A percentile compares a stretch with the other conserved stretches of the same genome.
phyloP scores from a whole-genome alignment of 2,113 vertebrate species.

The Cathartes aura region DNA sequence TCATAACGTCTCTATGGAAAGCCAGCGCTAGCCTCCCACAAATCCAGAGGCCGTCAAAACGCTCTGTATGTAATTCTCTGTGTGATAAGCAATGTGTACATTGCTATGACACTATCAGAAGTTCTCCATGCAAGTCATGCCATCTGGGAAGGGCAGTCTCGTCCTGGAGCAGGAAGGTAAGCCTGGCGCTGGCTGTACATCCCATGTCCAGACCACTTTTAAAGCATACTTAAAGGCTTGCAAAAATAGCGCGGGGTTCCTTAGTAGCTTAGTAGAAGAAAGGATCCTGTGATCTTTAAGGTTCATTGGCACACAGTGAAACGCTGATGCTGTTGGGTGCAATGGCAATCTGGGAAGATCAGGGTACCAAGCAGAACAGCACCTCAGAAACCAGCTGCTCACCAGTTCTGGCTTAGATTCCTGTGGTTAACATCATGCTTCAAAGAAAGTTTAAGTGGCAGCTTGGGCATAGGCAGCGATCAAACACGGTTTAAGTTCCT shows the following conservation, averaged over 20 bases:
- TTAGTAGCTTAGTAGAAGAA: neutral
- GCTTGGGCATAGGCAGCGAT: neutral
- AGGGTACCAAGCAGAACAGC: neutral
- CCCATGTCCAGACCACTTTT: neutral
- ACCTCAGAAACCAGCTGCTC: neutral
- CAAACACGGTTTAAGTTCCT: neutral
- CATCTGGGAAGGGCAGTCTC: neutral
- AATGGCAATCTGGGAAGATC: neutral
- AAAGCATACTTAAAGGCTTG: neutral
- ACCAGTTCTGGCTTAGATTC: neutral
- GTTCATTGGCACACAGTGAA: neutral
- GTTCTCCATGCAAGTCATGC: neutral
- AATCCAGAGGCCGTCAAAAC: neutral
- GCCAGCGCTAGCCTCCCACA: neutral
- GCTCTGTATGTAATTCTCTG: neutral
- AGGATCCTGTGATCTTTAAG: neutral
- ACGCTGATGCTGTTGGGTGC: neutral
- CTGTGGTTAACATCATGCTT: neutral
- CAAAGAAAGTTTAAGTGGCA: neutral
- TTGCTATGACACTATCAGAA: neutral
- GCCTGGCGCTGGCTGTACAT: neutral
- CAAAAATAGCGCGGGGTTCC: neutral
- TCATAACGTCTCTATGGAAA: accelerated
- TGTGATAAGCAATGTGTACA: conserved; percentile 17
- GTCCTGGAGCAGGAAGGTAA: neutral